Base-by-base conservation (phyloP, 2,888 invertebrate genomes). In the Dione juno region DNA sequence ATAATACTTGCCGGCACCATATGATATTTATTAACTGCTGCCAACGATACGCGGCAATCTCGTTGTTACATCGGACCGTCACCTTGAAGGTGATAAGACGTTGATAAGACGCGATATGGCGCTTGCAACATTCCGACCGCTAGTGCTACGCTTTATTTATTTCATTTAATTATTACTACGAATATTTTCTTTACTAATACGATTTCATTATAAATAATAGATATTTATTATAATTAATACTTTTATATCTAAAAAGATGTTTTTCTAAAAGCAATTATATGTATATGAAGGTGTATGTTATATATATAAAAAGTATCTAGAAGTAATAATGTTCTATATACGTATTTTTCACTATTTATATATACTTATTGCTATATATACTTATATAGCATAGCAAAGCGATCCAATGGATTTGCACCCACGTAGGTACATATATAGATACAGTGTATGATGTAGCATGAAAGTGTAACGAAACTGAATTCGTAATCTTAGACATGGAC, bases 51-150 rank as follows among this genome's bases (percentile, higher is more conserved):
- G 84, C 83, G 82, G 88, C 88, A 87, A 89, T 89, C 88, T 81
- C 79, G 80, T 76, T 75, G 84, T 85, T 87, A 87, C 89, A 88
- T 85, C 83, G 86, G 80, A 78, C 84, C 85, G 89, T 92, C 90
- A 92, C 92, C 92, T 92, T 92, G 92, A 87, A 82, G 83, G 66
- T 89, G 92, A 92, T 92, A 92, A 76, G 74, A 89, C 83, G 79
- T 76, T 85, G 87, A 86, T 89, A 88, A 88, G 82, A 76, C 75
- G 76, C 82, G 84, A 85, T 83, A 82, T 74, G 67, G 73, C 76
- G 74, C 77, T 78, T 80, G 77, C 79, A 70, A 78, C 79, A 78
- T 73, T 75, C 76, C 68, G 71, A 71, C 71, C 70, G 64, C 68
- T 59, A 69, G 72, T 76, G 71, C 69, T 74, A 64, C 72, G 71